Percentiles rank a stretch among this genome's conserved stretches.
phyloP scores from a whole-genome alignment of 2,113 vertebrate species.

The Sander lucioperca region DNA sequence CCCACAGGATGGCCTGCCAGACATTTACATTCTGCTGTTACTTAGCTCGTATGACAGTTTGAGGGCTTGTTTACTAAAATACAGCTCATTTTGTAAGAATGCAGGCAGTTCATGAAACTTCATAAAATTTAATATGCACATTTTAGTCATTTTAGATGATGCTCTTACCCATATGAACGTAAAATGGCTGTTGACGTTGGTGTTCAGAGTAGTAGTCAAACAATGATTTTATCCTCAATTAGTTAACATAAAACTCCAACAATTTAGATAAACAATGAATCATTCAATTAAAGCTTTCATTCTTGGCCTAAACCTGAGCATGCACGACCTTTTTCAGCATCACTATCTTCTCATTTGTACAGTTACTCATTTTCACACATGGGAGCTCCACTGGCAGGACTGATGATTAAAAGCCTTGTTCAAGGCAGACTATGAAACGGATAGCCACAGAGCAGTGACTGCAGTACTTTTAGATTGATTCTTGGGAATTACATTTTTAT shows the following conservation, averaged over 20 bases:
- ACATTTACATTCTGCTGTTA: constrained; percentile 9
- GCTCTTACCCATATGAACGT: background rate
- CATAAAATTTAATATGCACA: background rate
- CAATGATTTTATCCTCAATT: too few species aligned
- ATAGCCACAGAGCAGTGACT: background rate
- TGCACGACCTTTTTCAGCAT: background rate
- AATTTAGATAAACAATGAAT: too few species aligned
- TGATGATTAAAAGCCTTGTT: constrained; percentile 13
- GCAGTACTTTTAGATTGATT: background rate
- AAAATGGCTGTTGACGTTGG: background rate
- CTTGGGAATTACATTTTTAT: background rate
- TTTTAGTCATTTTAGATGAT: background rate
- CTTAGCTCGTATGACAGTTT: constrained; percentile 1
- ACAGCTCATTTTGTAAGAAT: background rate
- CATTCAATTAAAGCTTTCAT: too few species aligned
- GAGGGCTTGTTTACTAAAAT: background rate
- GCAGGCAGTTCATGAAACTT: background rate
- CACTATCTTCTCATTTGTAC: background rate
- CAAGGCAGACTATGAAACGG: background rate
- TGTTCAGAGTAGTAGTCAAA: background rate
- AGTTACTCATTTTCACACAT: background rate
- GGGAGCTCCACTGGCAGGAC: constrained; percentile 1
- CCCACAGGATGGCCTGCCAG: background rate
- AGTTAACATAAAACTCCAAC: too few species aligned
- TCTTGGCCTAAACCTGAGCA: background rate